Evolutionary conservation across 2,113 vertebrate genomes (phyloP), one percentile per base, ranked within the genome.

Genomic region (Caracal caracal): DNA sequence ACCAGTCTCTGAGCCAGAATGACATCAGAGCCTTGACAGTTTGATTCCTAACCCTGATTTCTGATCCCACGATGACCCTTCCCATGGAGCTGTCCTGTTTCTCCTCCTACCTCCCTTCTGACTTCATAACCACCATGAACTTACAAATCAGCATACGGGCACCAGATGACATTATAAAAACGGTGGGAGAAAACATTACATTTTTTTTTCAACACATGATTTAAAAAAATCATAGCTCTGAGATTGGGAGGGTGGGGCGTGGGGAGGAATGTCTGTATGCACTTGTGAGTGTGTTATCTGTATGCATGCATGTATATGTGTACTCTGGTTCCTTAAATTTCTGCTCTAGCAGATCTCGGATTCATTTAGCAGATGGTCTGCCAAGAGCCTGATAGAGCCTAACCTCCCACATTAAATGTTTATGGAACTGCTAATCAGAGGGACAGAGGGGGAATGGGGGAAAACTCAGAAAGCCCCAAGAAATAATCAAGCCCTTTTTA

Each of bases 351-450:
- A 73, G 43, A 75, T 75, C 61, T 68, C 33, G 68, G n/a, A 91
- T 79, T 96, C 33, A 53, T 28, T 95, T 10, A 80, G 49, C 40
- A 43, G 10, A 26, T 84, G 96, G 94, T 96, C 81, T 66, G n/a
- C 75, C 15, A 66, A 83, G 73, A 98, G 88, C 2, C 56, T 82
- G 37, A 63, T 33, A 30, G n/a, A 66, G 5, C 28, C 20, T 59
- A 92, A 15, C 61, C 53, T 75, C n/a, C 95, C 63, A 73, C 73
- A 2, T 78, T 49, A 83, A 90, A 92, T 90, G 8, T 71, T 84
- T 47, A 76, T 28, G 40, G 86, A 88, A 10, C 33, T 79, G 53
- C 30, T 86, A 17, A 66, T 93, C 63, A 49, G 75, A 19, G 51
- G 6, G 3, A 26, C 40, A 63, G 17, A 7, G 35, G n/a, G 26